Evolutionary conservation across 2,113 vertebrate genomes (phyloP).

Genomic region (Hemiscyllium ocellatum): DNA sequence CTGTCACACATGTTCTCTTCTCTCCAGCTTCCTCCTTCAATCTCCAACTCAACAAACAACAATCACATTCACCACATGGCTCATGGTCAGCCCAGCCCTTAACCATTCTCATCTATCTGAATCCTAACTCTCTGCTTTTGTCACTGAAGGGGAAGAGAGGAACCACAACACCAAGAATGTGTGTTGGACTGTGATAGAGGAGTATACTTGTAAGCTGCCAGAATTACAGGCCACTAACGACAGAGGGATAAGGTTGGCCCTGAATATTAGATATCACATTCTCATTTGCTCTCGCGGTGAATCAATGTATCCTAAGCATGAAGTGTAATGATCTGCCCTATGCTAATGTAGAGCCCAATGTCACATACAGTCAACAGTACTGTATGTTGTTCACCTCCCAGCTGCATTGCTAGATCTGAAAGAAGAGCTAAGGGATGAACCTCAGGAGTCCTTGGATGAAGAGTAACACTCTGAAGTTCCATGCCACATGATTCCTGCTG

Average conservation of each 20-base stretch:
- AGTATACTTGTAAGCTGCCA: background rate
- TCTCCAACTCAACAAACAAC: background rate
- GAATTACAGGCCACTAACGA: background rate
- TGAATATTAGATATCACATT: too few species aligned
- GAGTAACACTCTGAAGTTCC: background rate
- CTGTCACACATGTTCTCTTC: background rate
- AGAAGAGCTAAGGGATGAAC: background rate
- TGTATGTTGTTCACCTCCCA: background rate
- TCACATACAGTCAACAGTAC: background rate
- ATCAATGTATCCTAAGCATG: background rate
- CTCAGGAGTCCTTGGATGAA: background rate
- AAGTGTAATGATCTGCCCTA: background rate
- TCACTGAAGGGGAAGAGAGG: background rate
- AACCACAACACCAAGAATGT: background rate
- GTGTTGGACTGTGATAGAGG: background rate
- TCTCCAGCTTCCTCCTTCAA: background rate
- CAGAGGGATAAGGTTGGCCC: background rate
- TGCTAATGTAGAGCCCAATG: background rate
- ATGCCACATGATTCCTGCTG: background rate
- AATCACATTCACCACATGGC: background rate
- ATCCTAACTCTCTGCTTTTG: background rate
- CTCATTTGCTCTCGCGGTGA: background rate
- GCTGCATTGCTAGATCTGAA: background rate
- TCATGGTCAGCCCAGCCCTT: background rate
- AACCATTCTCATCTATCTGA: background rate